Conservation (phyloP, 2,888 invertebrate genomes). For the Xanthia togata region DNA sequence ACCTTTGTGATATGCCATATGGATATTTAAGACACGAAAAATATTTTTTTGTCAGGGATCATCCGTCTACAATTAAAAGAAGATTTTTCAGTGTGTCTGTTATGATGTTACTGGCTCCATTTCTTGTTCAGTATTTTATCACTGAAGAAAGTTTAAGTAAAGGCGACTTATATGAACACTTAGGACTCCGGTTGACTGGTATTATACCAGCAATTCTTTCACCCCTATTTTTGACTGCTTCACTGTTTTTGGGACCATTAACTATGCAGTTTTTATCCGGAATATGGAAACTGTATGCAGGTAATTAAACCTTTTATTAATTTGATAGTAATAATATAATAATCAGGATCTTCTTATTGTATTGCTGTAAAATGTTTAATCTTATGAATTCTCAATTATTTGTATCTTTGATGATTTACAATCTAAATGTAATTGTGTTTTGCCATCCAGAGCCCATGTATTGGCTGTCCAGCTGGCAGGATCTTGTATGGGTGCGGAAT, state of each 20-base stretch:
- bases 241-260: constrained; percentile 96
- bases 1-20: not conserved
- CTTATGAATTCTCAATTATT: not conserved
- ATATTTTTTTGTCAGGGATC: constrained; percentile 92
- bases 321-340: not conserved
- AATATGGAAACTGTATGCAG: constrained; percentile 92
- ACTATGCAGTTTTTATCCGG: constrained; percentile 93
- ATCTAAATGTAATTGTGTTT: constrained; percentile 9
- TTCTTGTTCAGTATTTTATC: constrained; percentile 94
- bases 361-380: not conserved
- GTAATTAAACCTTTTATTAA: constrained; percentile 80
- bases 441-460: constrained; percentile 91
- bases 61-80: constrained; percentile 96
- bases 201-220: constrained; percentile 93
- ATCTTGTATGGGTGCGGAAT: constrained; percentile 96
- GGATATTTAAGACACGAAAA: not conserved
- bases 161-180: constrained; percentile 92
- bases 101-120: constrained; percentile 95
- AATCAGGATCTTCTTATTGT: not conserved
- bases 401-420: not conserved
- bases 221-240: constrained; percentile 94
- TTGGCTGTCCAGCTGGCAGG: constrained; percentile 93
- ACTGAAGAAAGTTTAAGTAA: constrained; percentile 91
- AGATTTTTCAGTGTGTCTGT: constrained; percentile 96
- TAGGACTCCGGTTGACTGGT: constrained; percentile 95